Conservation (phyloP, 2,113 vertebrate genomes). For the Rattus rattus region DNA sequence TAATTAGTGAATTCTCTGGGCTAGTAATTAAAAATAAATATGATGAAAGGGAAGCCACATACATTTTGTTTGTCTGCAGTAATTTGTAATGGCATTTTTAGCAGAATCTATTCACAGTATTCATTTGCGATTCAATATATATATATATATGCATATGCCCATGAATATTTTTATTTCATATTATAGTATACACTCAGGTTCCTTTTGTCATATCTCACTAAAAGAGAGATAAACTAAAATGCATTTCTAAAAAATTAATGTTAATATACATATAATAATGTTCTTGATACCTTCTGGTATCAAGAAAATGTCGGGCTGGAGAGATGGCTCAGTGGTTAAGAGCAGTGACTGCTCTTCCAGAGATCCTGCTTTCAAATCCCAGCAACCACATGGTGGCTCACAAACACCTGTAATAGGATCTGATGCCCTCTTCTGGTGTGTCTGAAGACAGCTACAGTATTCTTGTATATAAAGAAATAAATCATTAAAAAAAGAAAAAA, state of each 20-base stretch:
- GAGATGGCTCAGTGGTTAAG: no score
- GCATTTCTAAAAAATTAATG: background rate
- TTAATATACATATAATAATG: background rate
- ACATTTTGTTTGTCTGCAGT: background rate
- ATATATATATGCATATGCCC: background rate
- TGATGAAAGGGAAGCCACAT: background rate
- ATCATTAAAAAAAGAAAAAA: no score
- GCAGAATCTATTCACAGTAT: constrained; percentile 26
- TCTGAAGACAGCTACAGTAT: no score
- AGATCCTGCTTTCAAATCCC: no score
- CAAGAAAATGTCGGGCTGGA: background rate
- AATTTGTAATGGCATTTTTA: constrained; percentile 21
- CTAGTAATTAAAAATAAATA: constrained; percentile 39
- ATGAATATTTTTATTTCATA: background rate
- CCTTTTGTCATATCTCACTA: background rate
- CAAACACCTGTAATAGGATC: no score
- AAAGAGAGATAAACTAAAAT: constrained; percentile 52
- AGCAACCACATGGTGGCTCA: no score
- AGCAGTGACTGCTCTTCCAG: no score
- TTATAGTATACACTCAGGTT: background rate
- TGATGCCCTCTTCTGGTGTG: no score
- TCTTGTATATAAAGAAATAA: no score
- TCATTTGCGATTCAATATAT: constrained; percentile 23
- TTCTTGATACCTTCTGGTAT: background rate
- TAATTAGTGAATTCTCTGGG: background rate